These are phyloP conservation scores for Perdita meconis DNA, from an alignment of 2,888 invertebrate species.

Conservation along the genomic window DNA sequence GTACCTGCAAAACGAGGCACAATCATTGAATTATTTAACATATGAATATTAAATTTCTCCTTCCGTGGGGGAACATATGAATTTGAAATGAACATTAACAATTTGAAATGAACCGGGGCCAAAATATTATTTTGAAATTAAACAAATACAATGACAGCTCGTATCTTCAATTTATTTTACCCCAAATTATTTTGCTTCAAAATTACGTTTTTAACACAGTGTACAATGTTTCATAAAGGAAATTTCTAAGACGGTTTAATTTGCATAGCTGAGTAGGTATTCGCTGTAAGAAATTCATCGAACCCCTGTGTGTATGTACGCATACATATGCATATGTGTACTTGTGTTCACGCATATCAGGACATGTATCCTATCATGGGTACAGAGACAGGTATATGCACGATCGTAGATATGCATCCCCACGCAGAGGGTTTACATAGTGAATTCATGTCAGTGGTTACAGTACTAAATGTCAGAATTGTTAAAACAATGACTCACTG, in stretches of 20 bases:
- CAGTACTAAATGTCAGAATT: background rate
- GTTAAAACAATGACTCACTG: background rate
- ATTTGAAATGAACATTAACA: no score
- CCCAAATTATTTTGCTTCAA: background rate
- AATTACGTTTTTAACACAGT: background rate
- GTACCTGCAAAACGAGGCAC: no score
- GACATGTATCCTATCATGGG: constrained; percentile 6
- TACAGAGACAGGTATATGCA: constrained; percentile 16
- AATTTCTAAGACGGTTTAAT: background rate
- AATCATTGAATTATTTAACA: no score
- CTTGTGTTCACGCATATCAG: constrained; percentile 7
- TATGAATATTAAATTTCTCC: no score
- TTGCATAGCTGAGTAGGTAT: background rate
- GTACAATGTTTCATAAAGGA: background rate
- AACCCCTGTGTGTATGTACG: background rate
- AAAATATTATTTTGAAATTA: no score
- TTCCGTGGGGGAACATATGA: no score
- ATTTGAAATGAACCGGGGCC: no score
- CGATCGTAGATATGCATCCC: constrained; percentile 6
- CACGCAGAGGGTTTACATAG: background rate
- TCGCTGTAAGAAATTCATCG: constrained; percentile 6
- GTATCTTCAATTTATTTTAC: background rate
- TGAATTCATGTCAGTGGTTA: constrained; percentile 12
- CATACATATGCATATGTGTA: constrained; percentile 35
- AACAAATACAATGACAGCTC: no score